Conservation (phyloP, 2,888 invertebrate genomes). For the Cecidostiba fungosa region DNA sequence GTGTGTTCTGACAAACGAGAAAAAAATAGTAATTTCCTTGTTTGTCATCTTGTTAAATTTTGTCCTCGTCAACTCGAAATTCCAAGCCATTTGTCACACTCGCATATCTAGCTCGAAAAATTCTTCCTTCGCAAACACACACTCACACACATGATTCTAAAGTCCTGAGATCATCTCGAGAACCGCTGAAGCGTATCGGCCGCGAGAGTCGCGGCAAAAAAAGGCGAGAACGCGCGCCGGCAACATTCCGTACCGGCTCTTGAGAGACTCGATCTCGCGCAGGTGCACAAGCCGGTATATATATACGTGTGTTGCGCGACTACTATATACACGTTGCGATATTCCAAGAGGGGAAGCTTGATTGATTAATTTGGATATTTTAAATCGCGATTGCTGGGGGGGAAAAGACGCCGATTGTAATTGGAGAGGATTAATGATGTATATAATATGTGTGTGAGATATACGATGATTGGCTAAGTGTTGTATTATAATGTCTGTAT, state of each 20-base stretch:
- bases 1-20: not conserved
- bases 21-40: not conserved
- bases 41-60: no score
- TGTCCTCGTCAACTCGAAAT: no score
- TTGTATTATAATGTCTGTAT: not conserved
- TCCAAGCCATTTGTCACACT: not conserved
- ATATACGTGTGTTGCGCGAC: not conserved
- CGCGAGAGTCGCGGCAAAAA: not conserved
- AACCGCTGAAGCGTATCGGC: conserved; percentile 31
- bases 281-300: not conserved
- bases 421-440: not conserved
- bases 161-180: conserved; percentile 40
- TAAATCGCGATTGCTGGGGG: not conserved
- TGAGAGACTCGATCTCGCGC: not conserved
- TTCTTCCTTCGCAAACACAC: not conserved
- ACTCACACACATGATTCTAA: not conserved
- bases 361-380: conserved; percentile 14
- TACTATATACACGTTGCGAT: not conserved
- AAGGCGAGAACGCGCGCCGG: not conserved
- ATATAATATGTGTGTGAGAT: not conserved
- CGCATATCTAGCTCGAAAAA: not conserved
- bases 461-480: not conserved
- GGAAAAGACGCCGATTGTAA: not conserved
- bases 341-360: not conserved
- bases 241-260: not conserved